Conservation (phyloP, 2,888 invertebrate genomes). For the Pristionchus exspectatus region DNA sequence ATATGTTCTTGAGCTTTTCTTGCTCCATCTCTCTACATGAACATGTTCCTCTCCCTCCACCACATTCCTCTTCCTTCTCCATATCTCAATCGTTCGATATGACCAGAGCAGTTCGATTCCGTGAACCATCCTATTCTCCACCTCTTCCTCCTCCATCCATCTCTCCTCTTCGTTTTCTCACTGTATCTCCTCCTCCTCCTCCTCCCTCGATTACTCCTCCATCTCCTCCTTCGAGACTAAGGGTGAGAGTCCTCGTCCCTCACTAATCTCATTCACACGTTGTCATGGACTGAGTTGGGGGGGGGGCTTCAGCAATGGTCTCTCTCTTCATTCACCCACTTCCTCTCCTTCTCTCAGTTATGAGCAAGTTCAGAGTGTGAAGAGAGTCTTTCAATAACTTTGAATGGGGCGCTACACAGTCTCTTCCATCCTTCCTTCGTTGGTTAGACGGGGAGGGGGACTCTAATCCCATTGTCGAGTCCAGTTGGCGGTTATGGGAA, state of each 20-base stretch:
- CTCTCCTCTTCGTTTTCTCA: background rate
- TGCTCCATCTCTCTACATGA: background rate
- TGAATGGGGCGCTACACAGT: background rate
- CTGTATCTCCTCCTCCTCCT: background rate
- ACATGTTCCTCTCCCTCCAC: background rate
- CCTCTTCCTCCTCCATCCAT: background rate
- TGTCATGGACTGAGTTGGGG: conserved; percentile 7
- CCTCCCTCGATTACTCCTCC: background rate
- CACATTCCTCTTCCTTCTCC: background rate
- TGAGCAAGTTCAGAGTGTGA: background rate
- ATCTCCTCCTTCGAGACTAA: background rate
- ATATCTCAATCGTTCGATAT: background rate
- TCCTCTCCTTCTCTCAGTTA: background rate
- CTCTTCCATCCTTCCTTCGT: background rate
- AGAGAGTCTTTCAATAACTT: background rate
- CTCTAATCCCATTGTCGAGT: conserved; percentile 41
- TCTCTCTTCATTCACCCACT: background rate
- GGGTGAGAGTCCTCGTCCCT: conserved; percentile 20
- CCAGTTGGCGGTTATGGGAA: conserved; percentile 21
- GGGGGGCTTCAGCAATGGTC: background rate
- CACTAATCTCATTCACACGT: conserved; percentile 36
- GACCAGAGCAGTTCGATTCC: background rate
- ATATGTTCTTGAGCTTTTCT: background rate
- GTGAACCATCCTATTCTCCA: background rate
- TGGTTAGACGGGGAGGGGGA: conserved; percentile 5